Conservation (phyloP, 2,113 vertebrate species). For the Patagioenas fasciata region DNA sequence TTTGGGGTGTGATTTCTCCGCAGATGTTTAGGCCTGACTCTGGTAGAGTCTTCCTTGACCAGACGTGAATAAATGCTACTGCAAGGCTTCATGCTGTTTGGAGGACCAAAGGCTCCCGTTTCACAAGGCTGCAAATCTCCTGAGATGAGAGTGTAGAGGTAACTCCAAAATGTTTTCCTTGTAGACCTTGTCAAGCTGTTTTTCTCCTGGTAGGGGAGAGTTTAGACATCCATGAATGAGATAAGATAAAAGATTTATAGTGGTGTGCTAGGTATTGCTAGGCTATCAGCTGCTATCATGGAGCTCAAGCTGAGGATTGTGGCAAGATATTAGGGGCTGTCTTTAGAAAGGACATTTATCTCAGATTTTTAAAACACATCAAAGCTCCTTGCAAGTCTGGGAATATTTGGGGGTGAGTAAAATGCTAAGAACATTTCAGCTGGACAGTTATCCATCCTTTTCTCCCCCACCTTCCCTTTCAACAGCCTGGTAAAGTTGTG, state of each 20-base stretch:
- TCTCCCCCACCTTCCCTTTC: not conserved
- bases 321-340: constrained; percentile 34
- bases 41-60: not conserved
- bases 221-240: constrained; percentile 51
- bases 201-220: constrained; percentile 23
- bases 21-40: not conserved
- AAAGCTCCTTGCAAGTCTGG: constrained; percentile 29
- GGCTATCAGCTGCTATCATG: constrained; percentile 48
- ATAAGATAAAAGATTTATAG: constrained; percentile 64
- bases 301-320: constrained; percentile 20
- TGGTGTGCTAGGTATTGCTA: constrained; percentile 29
- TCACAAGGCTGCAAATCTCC: not conserved
- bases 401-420: not conserved
- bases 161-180: constrained; percentile 20
- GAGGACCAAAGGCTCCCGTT: not conserved
- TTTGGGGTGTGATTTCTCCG: not conserved
- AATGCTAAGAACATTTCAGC: constrained; percentile 1
- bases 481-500: not conserved
- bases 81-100: not conserved
- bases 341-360: constrained; percentile 45
- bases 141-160: not conserved
- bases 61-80: not conserved
- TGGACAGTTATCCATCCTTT: not conserved
- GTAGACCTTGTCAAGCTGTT: constrained; percentile 3
- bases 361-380: constrained; percentile 29